Evolutionary conservation across 64 coral and sea anemone genomes (phyloP).

Genomic region (Stichodactyla helianthus): DNA sequence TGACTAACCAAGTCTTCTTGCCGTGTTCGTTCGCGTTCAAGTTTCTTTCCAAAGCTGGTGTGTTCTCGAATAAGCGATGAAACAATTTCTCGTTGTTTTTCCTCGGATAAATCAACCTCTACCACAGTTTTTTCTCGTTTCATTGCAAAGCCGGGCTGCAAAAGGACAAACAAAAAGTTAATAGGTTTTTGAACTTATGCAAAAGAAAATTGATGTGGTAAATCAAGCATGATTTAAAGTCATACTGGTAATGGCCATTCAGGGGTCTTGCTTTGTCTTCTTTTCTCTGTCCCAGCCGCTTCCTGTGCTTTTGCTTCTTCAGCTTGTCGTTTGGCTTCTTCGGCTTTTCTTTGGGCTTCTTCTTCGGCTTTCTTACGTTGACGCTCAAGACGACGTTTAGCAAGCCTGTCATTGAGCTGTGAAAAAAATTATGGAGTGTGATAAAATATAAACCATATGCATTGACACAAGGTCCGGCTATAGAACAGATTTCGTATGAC

Average conservation of each 20-base stretch:
- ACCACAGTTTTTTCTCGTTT: constrained; percentile 96
- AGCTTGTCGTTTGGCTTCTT: constrained; percentile 24
- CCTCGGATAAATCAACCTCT: constrained; percentile 91
- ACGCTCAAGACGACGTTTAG: constrained; percentile 70
- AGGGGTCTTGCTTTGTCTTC: constrained; percentile 17
- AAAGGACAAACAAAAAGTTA: neutral
- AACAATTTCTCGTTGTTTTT: constrained; percentile 83
- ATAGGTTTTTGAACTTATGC: neutral
- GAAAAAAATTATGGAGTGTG: neutral
- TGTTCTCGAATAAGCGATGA: constrained; percentile 83
- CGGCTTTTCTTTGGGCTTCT: constrained; percentile 29
- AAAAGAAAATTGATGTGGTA: neutral
- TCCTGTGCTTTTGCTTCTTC: neutral
- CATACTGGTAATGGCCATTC: constrained; percentile 56
- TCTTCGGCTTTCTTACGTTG: constrained; percentile 76
- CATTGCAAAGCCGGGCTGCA: constrained; percentile 83
- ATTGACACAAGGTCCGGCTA: too few relatives aligned
- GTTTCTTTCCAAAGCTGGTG: constrained; percentile 89
- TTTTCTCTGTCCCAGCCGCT: constrained; percentile 10
- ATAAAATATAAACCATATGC: neutral
- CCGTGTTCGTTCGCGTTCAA: constrained; percentile 85
- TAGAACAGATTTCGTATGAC: too few relatives aligned
- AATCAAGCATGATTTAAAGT: neutral
- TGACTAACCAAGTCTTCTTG: constrained; percentile 91
- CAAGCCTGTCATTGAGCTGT: constrained; percentile 89